Evolutionary conservation across 2,888 invertebrate genomes (phyloP).

Genomic region (Stenichneumon culpator): DNA sequence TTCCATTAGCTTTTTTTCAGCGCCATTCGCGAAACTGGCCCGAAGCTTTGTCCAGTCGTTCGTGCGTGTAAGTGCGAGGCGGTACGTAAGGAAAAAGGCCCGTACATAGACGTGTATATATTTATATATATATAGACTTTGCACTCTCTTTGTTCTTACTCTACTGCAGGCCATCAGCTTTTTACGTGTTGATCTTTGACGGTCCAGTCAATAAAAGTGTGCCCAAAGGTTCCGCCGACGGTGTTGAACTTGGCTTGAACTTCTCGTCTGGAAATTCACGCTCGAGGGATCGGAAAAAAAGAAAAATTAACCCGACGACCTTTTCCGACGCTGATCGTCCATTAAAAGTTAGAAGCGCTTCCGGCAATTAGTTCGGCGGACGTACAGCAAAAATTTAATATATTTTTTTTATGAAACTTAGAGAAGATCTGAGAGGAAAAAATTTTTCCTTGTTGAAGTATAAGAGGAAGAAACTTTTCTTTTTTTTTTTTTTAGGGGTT

Average conservation of each 20-base stretch:
- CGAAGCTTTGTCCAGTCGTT: constrained; percentile 7
- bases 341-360: neutral
- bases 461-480: too few relatives aligned
- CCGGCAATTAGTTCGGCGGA: neutral
- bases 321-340: neutral
- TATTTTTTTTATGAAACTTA: neutral
- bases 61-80: neutral
- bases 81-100: neutral
- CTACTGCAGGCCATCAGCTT: constrained; percentile 24
- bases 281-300: neutral
- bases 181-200: constrained; percentile 47
- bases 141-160: neutral
- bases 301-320: neutral
- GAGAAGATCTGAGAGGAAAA: neutral
- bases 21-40: neutral
- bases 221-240: constrained; percentile 13
- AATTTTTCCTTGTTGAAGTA: too few relatives aligned
- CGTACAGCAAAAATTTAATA: neutral
- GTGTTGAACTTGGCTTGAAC: constrained; percentile 30
- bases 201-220: constrained; percentile 27
- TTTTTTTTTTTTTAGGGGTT: too few relatives aligned
- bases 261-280: constrained; percentile 7
- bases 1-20: constrained; percentile 40
- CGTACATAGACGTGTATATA: neutral
- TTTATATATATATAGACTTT: neutral